Conservation (phyloP, 2,797 vertebrate genomes). For the Pseudochaenichthys georgianus region DNA sequence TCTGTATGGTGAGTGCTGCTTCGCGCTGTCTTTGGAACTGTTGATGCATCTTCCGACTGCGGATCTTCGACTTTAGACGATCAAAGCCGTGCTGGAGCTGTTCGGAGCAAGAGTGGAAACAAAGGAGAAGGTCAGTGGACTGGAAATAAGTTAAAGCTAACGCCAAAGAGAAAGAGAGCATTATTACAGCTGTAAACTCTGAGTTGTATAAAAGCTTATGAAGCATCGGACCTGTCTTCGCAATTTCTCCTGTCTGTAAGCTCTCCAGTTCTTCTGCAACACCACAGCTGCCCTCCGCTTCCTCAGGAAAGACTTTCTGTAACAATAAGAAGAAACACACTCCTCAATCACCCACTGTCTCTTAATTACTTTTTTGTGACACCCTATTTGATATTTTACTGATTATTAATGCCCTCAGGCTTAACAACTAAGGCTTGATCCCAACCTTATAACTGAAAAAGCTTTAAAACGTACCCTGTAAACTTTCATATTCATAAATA, state of each 20-base stretch:
- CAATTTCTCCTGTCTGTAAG: conserved; percentile 71
- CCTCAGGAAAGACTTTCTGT: conserved; percentile 89
- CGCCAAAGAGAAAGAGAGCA: background rate
- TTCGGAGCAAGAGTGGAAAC: background rate
- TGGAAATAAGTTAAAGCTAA: background rate
- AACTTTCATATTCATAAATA: too few species aligned
- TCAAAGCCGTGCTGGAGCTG: conserved; percentile 87
- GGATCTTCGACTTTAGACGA: conserved; percentile 87
- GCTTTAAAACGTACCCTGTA: too few species aligned
- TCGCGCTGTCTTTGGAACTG: conserved; percentile 74
- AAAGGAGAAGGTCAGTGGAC: conserved; percentile 2
- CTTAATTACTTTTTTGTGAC: background rate
- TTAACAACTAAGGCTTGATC: too few species aligned
- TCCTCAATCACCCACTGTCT: too few species aligned
- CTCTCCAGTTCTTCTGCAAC: conserved; percentile 91
- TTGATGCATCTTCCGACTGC: conserved; percentile 71
- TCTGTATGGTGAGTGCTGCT: conserved; percentile 85
- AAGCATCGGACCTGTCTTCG: conserved; percentile 82
- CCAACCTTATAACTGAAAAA: too few species aligned
- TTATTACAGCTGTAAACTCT: background rate
- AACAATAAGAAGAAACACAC: conserved; percentile 25
- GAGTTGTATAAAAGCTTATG: background rate
- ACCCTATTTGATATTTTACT: background rate
- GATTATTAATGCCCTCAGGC: too few species aligned
- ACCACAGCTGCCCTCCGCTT: conserved; percentile 87